A percentile compares a stretch with the other conserved stretches of the same genome.
Conservation (phyloP, 2,113 vertebrate genomes). For the Erinaceus europaeus region DNA sequence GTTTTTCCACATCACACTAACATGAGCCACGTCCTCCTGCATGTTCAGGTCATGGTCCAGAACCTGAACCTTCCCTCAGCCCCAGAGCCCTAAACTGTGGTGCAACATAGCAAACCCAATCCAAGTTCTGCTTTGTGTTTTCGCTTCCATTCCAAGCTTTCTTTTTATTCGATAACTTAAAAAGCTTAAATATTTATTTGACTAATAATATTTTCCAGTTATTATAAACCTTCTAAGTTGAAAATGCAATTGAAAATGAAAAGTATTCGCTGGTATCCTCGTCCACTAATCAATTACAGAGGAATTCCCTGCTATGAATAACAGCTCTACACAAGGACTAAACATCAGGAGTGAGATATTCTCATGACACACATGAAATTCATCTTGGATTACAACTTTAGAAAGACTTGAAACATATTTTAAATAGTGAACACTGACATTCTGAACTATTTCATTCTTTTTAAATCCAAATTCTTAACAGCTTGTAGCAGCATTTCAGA, state of each 20-base stretch:
- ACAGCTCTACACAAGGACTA: neutral
- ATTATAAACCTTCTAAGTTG: neutral
- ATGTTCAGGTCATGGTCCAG: too few relatives aligned
- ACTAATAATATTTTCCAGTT: conserved; percentile 12
- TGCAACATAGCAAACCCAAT: too few relatives aligned
- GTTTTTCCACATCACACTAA: too few relatives aligned
- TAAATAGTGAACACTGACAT: conserved; percentile 70
- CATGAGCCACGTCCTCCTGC: too few relatives aligned
- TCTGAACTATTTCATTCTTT: conserved; percentile 70
- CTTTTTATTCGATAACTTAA: conserved; percentile 36
- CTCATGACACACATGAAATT: conserved; percentile 40
- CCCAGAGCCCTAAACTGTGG: too few relatives aligned
- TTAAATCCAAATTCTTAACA: conserved; percentile 75
- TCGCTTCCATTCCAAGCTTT: too few relatives aligned
- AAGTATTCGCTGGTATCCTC: neutral
- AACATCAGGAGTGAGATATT: neutral
- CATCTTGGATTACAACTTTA: conserved; percentile 66
- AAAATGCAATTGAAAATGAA: neutral
- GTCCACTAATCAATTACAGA: conserved; percentile 7
- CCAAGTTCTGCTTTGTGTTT: too few relatives aligned
- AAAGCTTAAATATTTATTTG: neutral
- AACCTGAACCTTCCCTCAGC: too few relatives aligned
- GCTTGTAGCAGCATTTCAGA: conserved; percentile 72
- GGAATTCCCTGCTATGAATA: neutral
- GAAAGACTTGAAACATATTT: conserved; percentile 71